Evolutionary conservation across 2,888 invertebrate species (phyloP), one percentile per base, ranked within the genome.

Genomic region (Polymixis flavicincta): DNA sequence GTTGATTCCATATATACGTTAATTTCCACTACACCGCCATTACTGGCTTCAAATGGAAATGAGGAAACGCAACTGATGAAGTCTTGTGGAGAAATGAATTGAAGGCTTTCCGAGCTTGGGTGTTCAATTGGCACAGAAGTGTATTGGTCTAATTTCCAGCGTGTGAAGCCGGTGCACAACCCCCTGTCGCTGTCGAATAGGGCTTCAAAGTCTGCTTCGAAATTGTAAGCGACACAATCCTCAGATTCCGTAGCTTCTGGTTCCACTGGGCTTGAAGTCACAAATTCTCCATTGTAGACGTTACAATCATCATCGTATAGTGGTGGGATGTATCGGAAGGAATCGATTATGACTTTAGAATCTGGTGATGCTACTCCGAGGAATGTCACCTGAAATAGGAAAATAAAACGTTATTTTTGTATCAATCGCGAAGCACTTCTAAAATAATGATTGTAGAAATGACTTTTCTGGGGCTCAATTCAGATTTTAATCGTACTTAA

Each of bases 251-350:
- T 57, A n/a, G 45, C 57, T 55, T 79, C 80, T 48, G 71, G 54
- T 63, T 50, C 55, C 37, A 54, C 50, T 28, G 85, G 85, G n/a
- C 25, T 74, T 14, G 71, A 68, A 6, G 86, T 83, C 4, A 78
- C 79, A 55, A 83, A 71, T 7, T 78, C 80, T 59, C 75, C 87
- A 42, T 85, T 77, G 50, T 90, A 92, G 61, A 91, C 86, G 22
- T 79, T 67, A 71, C 92, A 90, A 54, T 82, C 78, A 0, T 84
- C 71, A 19, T 89, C 89, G 57, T 83, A 76, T 25, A 17, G 54
- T 8, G 88, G 89, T 7, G 88, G 85, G n/a, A 87, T 86, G 63
- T 92, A 91, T 67, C 90, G 76, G 71, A 92, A 89, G 11, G 92
- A 92, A 65, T 91, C 90, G 3, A 92, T 70, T 19, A 90, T 70